These are phyloP conservation scores for Sitobion miscanthi DNA, from an alignment of 1,140 invertebrate genomes.

Conservation along the genomic window DNA sequence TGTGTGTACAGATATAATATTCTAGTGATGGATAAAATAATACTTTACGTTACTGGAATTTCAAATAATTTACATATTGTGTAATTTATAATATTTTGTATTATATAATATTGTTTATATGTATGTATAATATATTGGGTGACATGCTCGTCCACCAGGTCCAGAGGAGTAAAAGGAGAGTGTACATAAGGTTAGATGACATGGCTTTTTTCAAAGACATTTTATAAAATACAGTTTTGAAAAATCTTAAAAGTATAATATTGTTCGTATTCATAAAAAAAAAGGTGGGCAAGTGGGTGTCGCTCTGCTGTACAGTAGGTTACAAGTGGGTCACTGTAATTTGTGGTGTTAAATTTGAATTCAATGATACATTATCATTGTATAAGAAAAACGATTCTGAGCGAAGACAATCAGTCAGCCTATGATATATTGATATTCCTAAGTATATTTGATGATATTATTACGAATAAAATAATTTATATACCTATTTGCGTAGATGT, in stretches of 20 bases:
- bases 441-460: no score
- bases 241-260: neutral
- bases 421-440: no score
- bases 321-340: no score
- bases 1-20: neutral
- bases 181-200: neutral
- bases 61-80: slow-evolving; percentile 12
- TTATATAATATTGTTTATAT: neutral
- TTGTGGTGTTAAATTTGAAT: no score
- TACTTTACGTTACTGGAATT: slow-evolving; percentile 24
- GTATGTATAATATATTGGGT: neutral
- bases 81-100: neutral
- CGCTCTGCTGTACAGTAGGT: no score
- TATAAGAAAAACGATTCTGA: no score
- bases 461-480: no score
- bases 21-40: neutral
- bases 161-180: neutral
- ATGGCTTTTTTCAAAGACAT: neutral
- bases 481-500: no score
- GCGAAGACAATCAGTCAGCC: no score
- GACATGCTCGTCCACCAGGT: neutral
- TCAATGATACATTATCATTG: no score
- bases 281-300: no score
- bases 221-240: neutral
- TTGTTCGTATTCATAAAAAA: neutral